phyloP scores from a whole-genome alignment of 2,797 vertebrate genomes.

The Crax fasciolata region DNA sequence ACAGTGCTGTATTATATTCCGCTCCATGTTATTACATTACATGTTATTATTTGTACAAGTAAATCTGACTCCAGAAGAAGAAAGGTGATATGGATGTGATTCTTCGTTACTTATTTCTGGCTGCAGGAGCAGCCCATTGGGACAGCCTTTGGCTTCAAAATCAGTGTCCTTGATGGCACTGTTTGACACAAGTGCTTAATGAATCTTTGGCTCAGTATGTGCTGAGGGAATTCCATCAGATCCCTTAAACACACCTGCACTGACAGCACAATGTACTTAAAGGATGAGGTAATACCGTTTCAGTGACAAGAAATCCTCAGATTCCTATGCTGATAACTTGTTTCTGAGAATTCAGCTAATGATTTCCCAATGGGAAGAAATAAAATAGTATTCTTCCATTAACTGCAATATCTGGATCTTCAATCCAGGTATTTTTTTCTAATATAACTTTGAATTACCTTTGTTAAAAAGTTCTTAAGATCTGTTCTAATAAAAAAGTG shows the following conservation, averaged over 20 bases:
- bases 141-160: not conserved
- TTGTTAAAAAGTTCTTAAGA: not conserved
- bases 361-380: not conserved
- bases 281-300: not conserved
- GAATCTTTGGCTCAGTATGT: constrained; percentile 17
- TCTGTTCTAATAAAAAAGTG: not conserved
- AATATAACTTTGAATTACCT: not conserved
- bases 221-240: constrained; percentile 23
- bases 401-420: constrained; percentile 26
- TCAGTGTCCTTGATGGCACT: not conserved
- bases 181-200: not conserved
- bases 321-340: constrained; percentile 44
- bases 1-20: not conserved
- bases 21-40: not conserved
- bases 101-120: not conserved
- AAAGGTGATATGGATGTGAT: not conserved
- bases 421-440: not conserved
- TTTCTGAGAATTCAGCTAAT: not conserved
- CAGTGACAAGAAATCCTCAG: constrained; percentile 32
- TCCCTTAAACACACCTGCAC: constrained; percentile 7
- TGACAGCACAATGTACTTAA: constrained; percentile 25
- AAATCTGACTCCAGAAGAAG: constrained; percentile 6
- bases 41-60: not conserved
- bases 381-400: not conserved
- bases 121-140: not conserved